phyloP scores from a whole-genome alignment of 1,140 invertebrate genomes.

The Centruroides vittatus region DNA sequence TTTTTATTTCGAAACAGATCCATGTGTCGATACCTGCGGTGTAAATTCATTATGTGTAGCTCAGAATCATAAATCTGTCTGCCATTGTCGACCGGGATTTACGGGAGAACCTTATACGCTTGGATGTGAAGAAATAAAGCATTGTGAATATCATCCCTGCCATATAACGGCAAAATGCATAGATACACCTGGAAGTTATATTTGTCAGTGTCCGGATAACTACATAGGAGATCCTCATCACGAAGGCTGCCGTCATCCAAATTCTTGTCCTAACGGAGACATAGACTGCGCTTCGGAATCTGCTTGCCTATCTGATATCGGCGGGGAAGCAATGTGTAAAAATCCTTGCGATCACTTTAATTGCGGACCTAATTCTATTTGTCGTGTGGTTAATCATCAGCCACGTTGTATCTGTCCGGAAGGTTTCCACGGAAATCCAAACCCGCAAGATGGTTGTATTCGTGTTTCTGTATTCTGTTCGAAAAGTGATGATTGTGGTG shows the following conservation, averaged over 20 bases:
- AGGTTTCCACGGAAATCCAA: constrained; percentile 48
- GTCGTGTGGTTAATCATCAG: constrained; percentile 54
- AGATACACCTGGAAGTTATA: constrained; percentile 40
- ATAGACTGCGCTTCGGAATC: constrained; percentile 56
- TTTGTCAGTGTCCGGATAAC: constrained; percentile 56
- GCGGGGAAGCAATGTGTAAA: constrained; percentile 54
- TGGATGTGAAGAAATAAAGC: constrained; percentile 31
- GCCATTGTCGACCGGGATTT: constrained; percentile 52
- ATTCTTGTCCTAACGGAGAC: constrained; percentile 50
- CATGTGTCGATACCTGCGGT: constrained; percentile 44
- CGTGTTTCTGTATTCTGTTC: constrained; percentile 46
- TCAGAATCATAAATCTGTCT: constrained; percentile 57
- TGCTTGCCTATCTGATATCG: constrained; percentile 46
- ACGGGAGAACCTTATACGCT: constrained; percentile 25
- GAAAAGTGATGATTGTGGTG: constrained; percentile 55
- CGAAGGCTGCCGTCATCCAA: constrained; percentile 50
- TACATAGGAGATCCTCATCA: constrained; percentile 62
- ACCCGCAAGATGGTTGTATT: constrained; percentile 49
- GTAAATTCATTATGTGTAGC: constrained; percentile 73
- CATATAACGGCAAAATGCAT: constrained; percentile 64
- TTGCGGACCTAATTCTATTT: constrained; percentile 60
- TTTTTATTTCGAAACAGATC: constrained; percentile 40
- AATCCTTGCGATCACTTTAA: constrained; percentile 61
- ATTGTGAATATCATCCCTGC: constrained; percentile 61
- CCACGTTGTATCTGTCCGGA: constrained; percentile 56